These are phyloP conservation scores for Nipponacmea schrenckii DNA, from an alignment of 2,888 invertebrate species.

Conservation along the genomic window DNA sequence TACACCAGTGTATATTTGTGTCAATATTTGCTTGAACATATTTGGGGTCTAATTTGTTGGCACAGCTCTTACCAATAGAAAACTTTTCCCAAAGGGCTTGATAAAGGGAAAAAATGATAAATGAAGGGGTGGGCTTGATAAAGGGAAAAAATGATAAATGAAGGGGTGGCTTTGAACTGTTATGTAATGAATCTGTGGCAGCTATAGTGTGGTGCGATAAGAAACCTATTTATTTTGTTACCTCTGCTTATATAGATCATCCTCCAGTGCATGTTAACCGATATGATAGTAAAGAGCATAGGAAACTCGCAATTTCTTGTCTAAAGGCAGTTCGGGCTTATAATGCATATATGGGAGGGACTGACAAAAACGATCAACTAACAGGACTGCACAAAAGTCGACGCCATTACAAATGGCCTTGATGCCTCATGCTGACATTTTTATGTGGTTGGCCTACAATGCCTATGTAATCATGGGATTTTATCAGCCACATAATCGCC, in stretches of 20 bases:
- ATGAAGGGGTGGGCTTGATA: too few relatives aligned
- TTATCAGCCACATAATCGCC: background rate
- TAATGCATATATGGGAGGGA: background rate
- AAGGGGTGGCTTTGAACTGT: too few relatives aligned
- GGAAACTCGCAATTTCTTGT: background rate
- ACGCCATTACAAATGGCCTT: constrained; percentile 1
- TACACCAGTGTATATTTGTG: too few relatives aligned
- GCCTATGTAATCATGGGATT: background rate
- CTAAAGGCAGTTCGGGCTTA: background rate
- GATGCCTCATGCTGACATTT: background rate
- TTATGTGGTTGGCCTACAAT: background rate
- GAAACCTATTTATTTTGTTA: background rate
- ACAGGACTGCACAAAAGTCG: background rate
- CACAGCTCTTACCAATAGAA: too few relatives aligned
- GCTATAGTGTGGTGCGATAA: background rate
- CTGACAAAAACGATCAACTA: background rate
- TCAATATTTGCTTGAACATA: too few relatives aligned
- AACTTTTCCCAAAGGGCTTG: too few relatives aligned
- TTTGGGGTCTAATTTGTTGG: too few relatives aligned
- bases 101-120: too few relatives aligned
- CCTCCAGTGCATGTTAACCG: background rate
- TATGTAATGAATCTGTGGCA: too few relatives aligned
- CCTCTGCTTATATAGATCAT: background rate
- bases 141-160: too few relatives aligned
- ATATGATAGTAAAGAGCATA: background rate